Base-by-base conservation (phyloP, 2,797 vertebrate genomes). In the Argyrosomus regius region DNA sequence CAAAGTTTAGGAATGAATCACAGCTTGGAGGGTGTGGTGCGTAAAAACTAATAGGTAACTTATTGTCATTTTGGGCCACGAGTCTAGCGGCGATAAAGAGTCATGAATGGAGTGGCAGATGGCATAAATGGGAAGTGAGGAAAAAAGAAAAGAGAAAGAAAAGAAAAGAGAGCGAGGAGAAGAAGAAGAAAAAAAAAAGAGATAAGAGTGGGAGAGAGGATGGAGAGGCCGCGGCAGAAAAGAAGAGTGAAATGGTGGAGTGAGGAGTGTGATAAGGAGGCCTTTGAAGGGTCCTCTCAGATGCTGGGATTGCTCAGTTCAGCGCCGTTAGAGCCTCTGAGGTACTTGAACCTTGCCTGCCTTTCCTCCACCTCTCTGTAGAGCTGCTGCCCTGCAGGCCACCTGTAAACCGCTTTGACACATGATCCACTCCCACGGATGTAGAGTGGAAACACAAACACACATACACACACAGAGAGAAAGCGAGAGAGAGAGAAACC, bases 381-480 rank as follows among this genome's bases (percentile, higher is more conserved):
- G 90, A 90, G 90, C 84, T n/a, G 62, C 91, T 93, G 88, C 90
- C 90, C 94, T 85, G 90, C 89, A 92, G 91, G 92, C 91, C 94
- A 95, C 94, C 95, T 95, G 93, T 93, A 92, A 95, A 92, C 90
- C 89, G 82, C 91, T 90, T 75, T 91, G 94, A 95, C 93, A 95
- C 88, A 92, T 90, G 93, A 95, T 94, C 94, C 91, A 94, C 94
- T 95, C 88, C 86, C 89, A 90, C 89, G 82, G 87, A 91, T 92
- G 87, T 82, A 58, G 79, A 94, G 93, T 92, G 89, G 91, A 92
- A 91, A 78, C 89, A 81, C 82, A 82, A 80, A 77, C 73, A 72
- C 74, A 65, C 72, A 78, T 39, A 60, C 60, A 46, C n/a, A 56
- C 31, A 41, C 17, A 57, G 26, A 78, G 46, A 60, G 59, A 56